Percentiles rank a stretch among this genome's conserved stretches.
Evolutionary conservation across 1,140 invertebrate species (phyloP).

Genomic region (Ericerus pela): DNA sequence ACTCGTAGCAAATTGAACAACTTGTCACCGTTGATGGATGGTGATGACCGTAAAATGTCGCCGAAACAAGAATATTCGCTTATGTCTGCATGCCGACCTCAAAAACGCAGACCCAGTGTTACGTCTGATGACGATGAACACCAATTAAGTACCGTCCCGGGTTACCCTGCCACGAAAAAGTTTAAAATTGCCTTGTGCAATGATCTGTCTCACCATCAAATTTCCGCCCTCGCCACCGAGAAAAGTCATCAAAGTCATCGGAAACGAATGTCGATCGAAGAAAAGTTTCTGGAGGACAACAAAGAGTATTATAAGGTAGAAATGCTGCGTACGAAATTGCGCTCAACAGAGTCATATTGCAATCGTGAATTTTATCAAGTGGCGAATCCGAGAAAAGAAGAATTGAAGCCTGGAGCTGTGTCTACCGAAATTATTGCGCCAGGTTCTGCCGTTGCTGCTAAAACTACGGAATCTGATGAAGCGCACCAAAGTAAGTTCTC

Average conservation of each 20-base stretch:
- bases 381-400: background rate
- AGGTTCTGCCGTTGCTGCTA: background rate
- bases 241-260: slow-evolving; percentile 16
- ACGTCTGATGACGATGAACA: background rate
- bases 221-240: too few species aligned
- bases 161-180: background rate
- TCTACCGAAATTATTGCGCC: background rate
- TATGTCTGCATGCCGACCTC: too few species aligned
- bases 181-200: background rate
- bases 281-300: slow-evolving; percentile 41
- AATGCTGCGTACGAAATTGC: slow-evolving; percentile 48
- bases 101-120: too few species aligned
- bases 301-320: slow-evolving; percentile 57
- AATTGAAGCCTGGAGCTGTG: background rate
- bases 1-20: background rate
- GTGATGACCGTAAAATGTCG: too few species aligned
- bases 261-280: slow-evolving; percentile 39
- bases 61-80: too few species aligned
- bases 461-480: slow-evolving; percentile 3
- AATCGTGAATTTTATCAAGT: background rate
- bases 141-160: background rate
- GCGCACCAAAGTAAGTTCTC: too few species aligned
- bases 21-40: too few species aligned
- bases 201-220: too few species aligned
- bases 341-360: slow-evolving; percentile 36